Evolutionary conservation across 2,113 vertebrate genomes (phyloP).

Genomic region (Ophthalmolycus amberensis): DNA sequence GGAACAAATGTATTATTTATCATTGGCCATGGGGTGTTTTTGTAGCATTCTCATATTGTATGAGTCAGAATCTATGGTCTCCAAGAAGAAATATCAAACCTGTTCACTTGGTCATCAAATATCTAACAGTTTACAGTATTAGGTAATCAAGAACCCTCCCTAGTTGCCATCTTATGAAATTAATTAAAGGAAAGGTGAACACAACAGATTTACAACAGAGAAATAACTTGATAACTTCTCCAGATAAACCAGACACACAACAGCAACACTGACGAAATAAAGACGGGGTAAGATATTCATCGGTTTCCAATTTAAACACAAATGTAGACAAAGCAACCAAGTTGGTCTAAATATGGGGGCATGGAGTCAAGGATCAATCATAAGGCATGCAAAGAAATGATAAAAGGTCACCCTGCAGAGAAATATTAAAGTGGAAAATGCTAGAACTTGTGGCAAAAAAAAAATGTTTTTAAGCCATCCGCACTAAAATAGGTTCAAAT

Average conservation of each 20-base stretch:
- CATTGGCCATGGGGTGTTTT: not conserved
- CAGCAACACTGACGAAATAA: constrained; percentile 64
- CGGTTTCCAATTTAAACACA: constrained; percentile 77
- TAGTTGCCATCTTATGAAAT: constrained; percentile 89
- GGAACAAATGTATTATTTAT: not conserved
- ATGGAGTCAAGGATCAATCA: constrained; percentile 76
- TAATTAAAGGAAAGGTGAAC: constrained; percentile 55
- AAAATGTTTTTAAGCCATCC: constrained; percentile 93
- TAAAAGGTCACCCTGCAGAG: constrained; percentile 18
- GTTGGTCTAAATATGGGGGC: constrained; percentile 80
- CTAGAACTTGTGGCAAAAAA: constrained; percentile 85
- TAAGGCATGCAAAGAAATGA: constrained; percentile 84
- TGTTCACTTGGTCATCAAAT: not conserved
- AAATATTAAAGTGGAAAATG: constrained; percentile 69
- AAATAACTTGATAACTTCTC: constrained; percentile 85
- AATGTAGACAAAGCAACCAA: constrained; percentile 78
- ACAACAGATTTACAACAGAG: constrained; percentile 88
- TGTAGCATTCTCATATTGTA: not conserved
- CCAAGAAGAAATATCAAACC: not conserved
- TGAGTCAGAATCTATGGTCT: not conserved
- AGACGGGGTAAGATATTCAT: constrained; percentile 42
- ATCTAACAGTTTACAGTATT: not conserved
- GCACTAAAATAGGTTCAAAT: constrained; percentile 61
- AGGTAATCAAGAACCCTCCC: not conserved
- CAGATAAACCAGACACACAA: constrained; percentile 81